Percentiles rank a stretch among this genome's conserved stretches.
Conservation (phyloP, 2,113 vertebrate genomes). For the Barbus barbus region DNA sequence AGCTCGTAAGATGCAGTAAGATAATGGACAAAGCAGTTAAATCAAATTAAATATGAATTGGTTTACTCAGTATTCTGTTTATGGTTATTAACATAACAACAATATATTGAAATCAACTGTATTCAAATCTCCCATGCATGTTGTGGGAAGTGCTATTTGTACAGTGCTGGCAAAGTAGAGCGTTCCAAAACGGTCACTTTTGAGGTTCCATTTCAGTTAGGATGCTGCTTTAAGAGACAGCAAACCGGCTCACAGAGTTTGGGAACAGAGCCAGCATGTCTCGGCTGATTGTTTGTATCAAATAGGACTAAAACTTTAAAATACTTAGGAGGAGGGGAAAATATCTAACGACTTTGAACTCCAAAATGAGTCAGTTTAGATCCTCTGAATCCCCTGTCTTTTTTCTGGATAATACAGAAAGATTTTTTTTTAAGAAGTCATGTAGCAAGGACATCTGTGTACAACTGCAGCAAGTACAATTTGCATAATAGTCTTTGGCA, state of each 20-base stretch:
- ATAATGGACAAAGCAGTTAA: background rate
- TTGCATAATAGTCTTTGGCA: background rate
- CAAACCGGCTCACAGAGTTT: background rate
- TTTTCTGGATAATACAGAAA: slow-evolving; percentile 9
- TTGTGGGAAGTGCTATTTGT: background rate
- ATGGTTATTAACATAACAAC: background rate
- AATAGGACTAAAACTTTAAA: background rate
- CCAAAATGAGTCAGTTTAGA: background rate
- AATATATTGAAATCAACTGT: background rate
- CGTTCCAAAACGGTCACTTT: background rate
- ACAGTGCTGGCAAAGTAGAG: background rate
- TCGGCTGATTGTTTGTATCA: background rate
- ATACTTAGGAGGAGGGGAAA: background rate
- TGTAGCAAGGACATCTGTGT: slow-evolving; percentile 1
- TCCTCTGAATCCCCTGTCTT: background rate
- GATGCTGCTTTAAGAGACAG: slow-evolving; percentile 11
- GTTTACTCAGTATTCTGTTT: background rate
- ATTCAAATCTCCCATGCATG: background rate
- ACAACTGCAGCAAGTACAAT: background rate
- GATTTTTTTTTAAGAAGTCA: background rate
- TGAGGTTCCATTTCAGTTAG: background rate
- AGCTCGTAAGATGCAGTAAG: too few relatives aligned
- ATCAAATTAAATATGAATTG: background rate
- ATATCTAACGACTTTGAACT: background rate
- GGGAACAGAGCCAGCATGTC: background rate